Base-by-base conservation (phyloP, 2,888 invertebrate species). In the Drosophila paramelanica region DNA sequence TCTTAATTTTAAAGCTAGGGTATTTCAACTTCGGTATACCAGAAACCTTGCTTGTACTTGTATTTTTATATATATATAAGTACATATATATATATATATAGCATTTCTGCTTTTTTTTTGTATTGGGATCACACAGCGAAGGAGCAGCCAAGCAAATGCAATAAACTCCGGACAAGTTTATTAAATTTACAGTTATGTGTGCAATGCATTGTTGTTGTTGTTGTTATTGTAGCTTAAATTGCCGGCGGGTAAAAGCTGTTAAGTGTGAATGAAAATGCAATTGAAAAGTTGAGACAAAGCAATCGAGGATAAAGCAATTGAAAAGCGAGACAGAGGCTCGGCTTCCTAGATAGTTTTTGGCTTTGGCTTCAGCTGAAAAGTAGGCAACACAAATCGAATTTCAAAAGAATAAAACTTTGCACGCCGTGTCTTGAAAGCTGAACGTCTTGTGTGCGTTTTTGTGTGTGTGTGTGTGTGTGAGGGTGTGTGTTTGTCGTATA, bases 131-230 rank as follows among this genome's bases (percentile, higher is more conserved):
- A 46, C 52, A 47, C 20, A 47, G 65, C 62, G 53, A 38, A 47
- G 58, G 42, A 62, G 77, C 70, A 83, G 66, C 64, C 70, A 59
- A 69, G 74, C 69, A 77, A 84, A 87, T 83, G 85, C 88, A 87
- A 81, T 81, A 87, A 87, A 81, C 76, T 79, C 60, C 27, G 62
- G 52, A 75, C 72, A 71, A 87, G 76, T 83, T 85, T 85, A 87
- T 83, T 88, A 87, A 85, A 85, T 83, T 85, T 72, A 86, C 77
- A 80, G 69, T 69, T 76, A 80, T 79, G 79, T 59, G 79, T 66
- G 68, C 61, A 68, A 53, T 75, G 74, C 27, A 46, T 45, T 57
- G 57, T 60, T 59, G 56, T 38, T 50, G 47, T 41, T 50, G 42
- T 43, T 51, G 17, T n/a, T 45, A 52, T 31, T 49, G 49, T 38